phyloP scores from a whole-genome alignment of 2,797 vertebrate genomes.

The Amniataba percoides region DNA sequence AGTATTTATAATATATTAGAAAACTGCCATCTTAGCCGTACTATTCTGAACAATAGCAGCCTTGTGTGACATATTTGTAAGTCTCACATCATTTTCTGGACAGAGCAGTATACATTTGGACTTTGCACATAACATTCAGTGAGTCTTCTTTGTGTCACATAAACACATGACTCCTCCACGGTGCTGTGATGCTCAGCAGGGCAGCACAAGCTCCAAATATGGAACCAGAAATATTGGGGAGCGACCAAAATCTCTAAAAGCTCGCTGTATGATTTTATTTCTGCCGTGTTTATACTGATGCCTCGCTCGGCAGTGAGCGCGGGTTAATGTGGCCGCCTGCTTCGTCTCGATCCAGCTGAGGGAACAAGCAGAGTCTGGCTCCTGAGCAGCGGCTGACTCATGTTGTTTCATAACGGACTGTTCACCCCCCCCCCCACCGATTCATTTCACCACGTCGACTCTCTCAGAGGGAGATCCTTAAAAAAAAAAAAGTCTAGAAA shows the following conservation, averaged over 20 bases:
- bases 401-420: conserved; percentile 46
- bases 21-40: too few relatives aligned
- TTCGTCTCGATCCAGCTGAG: conserved; percentile 8
- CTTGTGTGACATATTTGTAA: conserved; percentile 19
- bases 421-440: conserved; percentile 14
- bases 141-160: conserved; percentile 66
- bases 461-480: conserved; percentile 3
- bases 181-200: conserved; percentile 48
- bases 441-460: conserved; percentile 17
- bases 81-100: conserved; percentile 27
- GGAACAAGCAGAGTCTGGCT: conserved; percentile 52
- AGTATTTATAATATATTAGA: not conserved
- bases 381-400: conserved; percentile 52
- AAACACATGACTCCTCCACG: conserved; percentile 69
- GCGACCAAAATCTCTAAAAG: conserved; percentile 56
- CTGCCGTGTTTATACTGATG: conserved; percentile 55
- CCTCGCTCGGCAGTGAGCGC: conserved; percentile 18
- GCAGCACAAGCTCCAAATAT: conserved; percentile 69
- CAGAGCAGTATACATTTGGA: conserved; percentile 28
- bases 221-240: conserved; percentile 61
- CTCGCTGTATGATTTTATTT: conserved; percentile 36
- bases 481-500: conserved; percentile 11
- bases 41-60: not conserved
- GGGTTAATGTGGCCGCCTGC: conserved; percentile 3
- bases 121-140: conserved; percentile 38